These are phyloP conservation scores for Lanistes nyassanus DNA, from an alignment of 1,140 invertebrate genomes.

Conservation along the genomic window DNA sequence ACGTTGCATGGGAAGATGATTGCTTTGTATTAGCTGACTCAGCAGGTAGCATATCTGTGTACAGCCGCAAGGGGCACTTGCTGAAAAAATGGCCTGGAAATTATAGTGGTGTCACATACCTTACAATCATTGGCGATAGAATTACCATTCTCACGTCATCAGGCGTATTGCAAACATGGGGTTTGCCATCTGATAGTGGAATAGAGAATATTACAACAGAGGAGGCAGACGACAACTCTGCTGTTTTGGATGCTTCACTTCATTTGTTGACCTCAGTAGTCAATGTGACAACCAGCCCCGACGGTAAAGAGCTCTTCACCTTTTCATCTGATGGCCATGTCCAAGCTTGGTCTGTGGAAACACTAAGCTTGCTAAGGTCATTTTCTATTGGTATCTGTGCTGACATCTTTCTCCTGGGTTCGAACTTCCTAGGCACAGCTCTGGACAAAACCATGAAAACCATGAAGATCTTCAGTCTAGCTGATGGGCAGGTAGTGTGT, in stretches of 20 bases:
- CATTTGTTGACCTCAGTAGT: slow-evolving; percentile 19
- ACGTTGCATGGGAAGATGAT: slow-evolving; percentile 39
- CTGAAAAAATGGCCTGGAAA: background rate
- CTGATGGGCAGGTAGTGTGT: slow-evolving; percentile 1
- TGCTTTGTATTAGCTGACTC: slow-evolving; percentile 38
- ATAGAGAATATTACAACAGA: background rate
- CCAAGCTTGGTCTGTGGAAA: slow-evolving; percentile 38
- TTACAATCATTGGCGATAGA: background rate
- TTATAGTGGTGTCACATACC: slow-evolving; percentile 6
- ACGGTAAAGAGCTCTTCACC: slow-evolving; percentile 37
- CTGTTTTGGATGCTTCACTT: background rate
- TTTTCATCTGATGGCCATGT: slow-evolving; percentile 30
- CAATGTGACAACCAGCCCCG: slow-evolving; percentile 26
- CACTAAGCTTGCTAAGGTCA: slow-evolving; percentile 17
- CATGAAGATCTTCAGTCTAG: slow-evolving; percentile 10
- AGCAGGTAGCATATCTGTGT: slow-evolving; percentile 39
- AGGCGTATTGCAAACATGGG: slow-evolving; percentile 19
- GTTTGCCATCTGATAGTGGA: background rate
- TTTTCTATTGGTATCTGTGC: slow-evolving; percentile 32
- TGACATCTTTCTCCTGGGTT: slow-evolving; percentile 27
- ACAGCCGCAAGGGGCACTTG: slow-evolving; percentile 21
- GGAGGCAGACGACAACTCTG: background rate
- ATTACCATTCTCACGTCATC: slow-evolving; percentile 9
- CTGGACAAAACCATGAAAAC: slow-evolving; percentile 14
- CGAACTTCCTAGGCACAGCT: slow-evolving; percentile 1